Evolutionary conservation across 2,797 vertebrate species (phyloP).

Genomic region (Dromococcyx pavoninus): DNA sequence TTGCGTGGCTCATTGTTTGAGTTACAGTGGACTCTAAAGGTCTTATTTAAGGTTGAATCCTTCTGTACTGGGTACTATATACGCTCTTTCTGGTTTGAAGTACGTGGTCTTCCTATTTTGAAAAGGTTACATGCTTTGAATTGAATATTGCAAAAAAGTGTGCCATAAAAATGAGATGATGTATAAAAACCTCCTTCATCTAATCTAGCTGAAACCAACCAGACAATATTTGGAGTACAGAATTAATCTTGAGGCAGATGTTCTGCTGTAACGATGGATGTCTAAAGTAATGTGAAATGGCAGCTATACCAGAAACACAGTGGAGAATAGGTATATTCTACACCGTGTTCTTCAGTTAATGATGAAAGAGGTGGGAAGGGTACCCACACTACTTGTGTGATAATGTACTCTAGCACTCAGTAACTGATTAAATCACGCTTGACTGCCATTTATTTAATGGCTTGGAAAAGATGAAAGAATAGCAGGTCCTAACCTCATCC

Average conservation of each 20-base stretch:
- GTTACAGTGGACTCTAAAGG: neutral
- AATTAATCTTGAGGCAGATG: neutral
- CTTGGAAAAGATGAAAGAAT: neutral
- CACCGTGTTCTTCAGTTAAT: neutral
- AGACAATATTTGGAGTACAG: neutral
- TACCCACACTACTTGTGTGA: rapidly evolving
- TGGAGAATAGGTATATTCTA: neutral
- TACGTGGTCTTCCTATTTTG: neutral
- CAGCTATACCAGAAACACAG: neutral
- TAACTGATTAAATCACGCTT: neutral
- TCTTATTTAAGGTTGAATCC: neutral
- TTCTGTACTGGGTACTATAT: neutral
- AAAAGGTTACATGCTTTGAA: neutral
- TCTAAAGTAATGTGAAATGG: neutral
- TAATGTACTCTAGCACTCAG: neutral
- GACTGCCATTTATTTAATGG: neutral
- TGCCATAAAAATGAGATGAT: neutral
- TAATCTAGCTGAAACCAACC: neutral
- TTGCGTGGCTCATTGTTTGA: neutral
- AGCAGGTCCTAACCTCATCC: neutral
- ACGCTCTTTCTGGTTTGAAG: neutral
- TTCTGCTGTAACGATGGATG: neutral
- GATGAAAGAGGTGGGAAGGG: neutral
- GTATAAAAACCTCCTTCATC: neutral
- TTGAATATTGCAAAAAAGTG: neutral